Evolutionary conservation across 1,140 invertebrate genomes (phyloP).

Genomic region (Bombus waltoni): DNA sequence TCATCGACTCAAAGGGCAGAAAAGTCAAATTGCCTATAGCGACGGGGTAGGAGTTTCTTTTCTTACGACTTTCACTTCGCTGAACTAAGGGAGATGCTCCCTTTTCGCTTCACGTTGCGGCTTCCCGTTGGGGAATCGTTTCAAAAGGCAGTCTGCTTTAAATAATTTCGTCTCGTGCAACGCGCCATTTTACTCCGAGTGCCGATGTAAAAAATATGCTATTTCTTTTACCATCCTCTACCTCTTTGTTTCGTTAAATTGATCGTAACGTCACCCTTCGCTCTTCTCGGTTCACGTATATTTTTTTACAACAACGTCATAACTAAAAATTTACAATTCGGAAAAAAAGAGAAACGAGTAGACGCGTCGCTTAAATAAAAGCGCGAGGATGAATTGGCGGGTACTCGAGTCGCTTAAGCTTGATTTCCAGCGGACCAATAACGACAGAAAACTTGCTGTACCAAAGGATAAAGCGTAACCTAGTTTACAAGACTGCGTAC

Average conservation of each 20-base stretch:
- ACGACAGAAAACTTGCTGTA: neutral
- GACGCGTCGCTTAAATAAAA: too few species aligned
- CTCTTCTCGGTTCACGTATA: neutral
- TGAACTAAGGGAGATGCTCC: slow-evolving; percentile 31
- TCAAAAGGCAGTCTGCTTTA: slow-evolving; percentile 52
- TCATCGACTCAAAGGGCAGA: slow-evolving; percentile 46
- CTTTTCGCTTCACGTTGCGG: neutral
- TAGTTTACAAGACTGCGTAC: slow-evolving; percentile 29
- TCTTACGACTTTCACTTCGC: slow-evolving; percentile 44
- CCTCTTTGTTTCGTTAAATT: slow-evolving; percentile 20
- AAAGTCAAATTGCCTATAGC: slow-evolving; percentile 55
- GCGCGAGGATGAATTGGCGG: too few species aligned
- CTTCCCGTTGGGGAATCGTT: slow-evolving; percentile 1
- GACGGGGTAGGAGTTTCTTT: slow-evolving; percentile 22
- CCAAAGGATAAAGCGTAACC: slow-evolving; percentile 17
- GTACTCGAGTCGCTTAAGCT: neutral
- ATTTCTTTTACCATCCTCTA: neutral
- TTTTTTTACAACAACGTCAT: neutral
- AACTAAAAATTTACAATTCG: neutral
- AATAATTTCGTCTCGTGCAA: slow-evolving; percentile 57
- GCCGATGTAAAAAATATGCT: slow-evolving; percentile 31
- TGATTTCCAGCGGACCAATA: slow-evolving; percentile 11
- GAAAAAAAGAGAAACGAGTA: too few species aligned
- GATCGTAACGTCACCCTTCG: slow-evolving; percentile 34
- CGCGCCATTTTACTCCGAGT: slow-evolving; percentile 55